phyloP scores from a whole-genome alignment of 2,888 invertebrate genomes.

The Seladonia tumulorum region DNA sequence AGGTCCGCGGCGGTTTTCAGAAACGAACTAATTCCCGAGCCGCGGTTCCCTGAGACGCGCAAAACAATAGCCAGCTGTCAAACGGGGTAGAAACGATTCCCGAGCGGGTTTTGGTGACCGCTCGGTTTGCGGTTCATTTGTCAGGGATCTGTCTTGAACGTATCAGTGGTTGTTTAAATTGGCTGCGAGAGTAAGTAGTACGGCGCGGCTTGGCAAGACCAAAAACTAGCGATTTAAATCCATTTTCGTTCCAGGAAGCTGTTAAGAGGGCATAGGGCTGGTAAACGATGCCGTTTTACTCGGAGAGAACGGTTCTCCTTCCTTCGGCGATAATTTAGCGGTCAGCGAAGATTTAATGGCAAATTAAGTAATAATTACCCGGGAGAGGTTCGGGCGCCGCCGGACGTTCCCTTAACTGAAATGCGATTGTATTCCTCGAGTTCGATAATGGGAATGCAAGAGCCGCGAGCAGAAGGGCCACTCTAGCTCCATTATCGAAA shows the following conservation, averaged over 20 bases:
- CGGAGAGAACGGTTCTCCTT: constrained; percentile 32
- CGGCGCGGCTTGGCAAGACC: background rate
- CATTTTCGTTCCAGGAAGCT: background rate
- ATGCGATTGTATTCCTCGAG: constrained; percentile 82
- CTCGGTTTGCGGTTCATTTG: constrained; percentile 76
- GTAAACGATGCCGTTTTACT: constrained; percentile 51
- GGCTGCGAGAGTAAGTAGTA: background rate
- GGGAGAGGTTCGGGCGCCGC: constrained; percentile 49
- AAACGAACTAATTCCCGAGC: constrained; percentile 77
- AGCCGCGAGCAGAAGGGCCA: constrained; percentile 63
- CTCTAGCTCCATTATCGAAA: constrained; percentile 82
- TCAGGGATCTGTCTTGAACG: constrained; percentile 63
- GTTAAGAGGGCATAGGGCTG: background rate
- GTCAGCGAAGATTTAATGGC: constrained; percentile 81
- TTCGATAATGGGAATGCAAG: constrained; percentile 84
- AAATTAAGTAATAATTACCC: constrained; percentile 83
- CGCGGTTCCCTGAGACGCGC: constrained; percentile 78
- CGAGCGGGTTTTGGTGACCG: constrained; percentile 71
- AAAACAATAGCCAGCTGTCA: constrained; percentile 79
- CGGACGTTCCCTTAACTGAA: constrained; percentile 79
- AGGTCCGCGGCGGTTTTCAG: constrained; percentile 74
- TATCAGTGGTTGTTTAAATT: constrained; percentile 60
- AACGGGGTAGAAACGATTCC: constrained; percentile 66
- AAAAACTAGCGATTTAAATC: constrained; percentile 47
- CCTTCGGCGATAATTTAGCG: constrained; percentile 74